Evolutionary conservation across 2,888 invertebrate species (phyloP), one percentile per base, ranked within the genome.

Genomic region (Orthosia gracilis): DNA sequence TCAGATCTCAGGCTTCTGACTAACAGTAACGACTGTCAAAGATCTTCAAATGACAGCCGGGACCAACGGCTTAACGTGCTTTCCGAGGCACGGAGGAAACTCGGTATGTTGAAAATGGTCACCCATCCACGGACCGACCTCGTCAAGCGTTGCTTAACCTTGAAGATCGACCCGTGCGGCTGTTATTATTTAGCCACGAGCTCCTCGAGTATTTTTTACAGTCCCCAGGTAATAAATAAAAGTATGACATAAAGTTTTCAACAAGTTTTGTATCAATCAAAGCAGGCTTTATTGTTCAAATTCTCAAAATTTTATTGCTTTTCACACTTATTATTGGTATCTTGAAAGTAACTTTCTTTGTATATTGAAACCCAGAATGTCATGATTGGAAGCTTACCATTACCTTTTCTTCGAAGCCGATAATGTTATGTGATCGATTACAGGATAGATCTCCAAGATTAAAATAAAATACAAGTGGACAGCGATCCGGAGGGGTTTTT

Each of bases 271-370:
- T 13, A n/a, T 31, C 23, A 40, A 65, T 52, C 23, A 47, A 49
- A 15, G 2, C 9, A 17, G 23, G 31, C 70, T 78, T 76, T 76
- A 78, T 12, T 26, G 15, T 18, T 23, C 23, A 18, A 49, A 54
- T 70, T 49, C 58, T 17, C 31, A 45, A 59, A 45, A 61, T 21
- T 5, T 61, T 61, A 61, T 55, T 26, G 9, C 54, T 65, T 71
- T 77, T 77, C 59, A 59, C 54, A 76, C 49, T 45, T 76, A 65
- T 49, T 47, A 64, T 45, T 59, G 49, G 49, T 31, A 18, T 7
- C 31, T 63, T 17, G 40, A 62, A 69, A 78, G 23, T 31, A n/a
- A 47, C 21, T 13, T 61, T 63, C 17, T 31, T 57, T 58, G 45
- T 23, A 11, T 12, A 40, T 13, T 4, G 15, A 55, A 21, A n/a